phyloP scores from a whole-genome alignment of 1,140 invertebrate species.

The Apocrypta bakeri region DNA sequence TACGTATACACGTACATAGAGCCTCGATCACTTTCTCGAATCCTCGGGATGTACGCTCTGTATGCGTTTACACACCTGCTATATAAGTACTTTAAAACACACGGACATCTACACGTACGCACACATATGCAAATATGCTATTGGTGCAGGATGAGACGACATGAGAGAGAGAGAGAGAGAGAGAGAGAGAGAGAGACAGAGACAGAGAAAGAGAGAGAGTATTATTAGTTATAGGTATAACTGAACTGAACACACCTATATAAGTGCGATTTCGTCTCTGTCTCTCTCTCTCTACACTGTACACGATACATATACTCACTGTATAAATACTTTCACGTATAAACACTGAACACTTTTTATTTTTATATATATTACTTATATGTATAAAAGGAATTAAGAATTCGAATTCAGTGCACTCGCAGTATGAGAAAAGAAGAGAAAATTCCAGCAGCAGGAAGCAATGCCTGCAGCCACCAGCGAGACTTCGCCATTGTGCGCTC shows the following conservation, averaged over 20 bases:
- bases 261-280: not conserved
- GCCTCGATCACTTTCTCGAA: not conserved
- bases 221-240: not conserved
- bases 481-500: slow-evolving; percentile 27
- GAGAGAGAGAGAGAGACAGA: too few species aligned
- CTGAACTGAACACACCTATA: not conserved
- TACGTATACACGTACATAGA: not conserved
- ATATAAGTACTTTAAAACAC: too few species aligned
- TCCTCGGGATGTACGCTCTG: not conserved
- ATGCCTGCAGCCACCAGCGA: not conserved
- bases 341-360: not conserved
- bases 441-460: not conserved
- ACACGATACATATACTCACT: not conserved
- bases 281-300: too few species aligned
- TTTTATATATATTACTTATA: too few species aligned
- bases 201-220: too few species aligned
- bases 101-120: not conserved
- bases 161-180: too few species aligned
- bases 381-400: not conserved
- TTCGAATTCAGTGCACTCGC: not conserved
- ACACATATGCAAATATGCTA: not conserved
- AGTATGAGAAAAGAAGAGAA: not conserved
- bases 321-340: not conserved
- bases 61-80: not conserved
- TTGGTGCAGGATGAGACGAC: not conserved